Base-by-base conservation (phyloP, 64 coral and sea anemone species). In the Actinia equina region DNA sequence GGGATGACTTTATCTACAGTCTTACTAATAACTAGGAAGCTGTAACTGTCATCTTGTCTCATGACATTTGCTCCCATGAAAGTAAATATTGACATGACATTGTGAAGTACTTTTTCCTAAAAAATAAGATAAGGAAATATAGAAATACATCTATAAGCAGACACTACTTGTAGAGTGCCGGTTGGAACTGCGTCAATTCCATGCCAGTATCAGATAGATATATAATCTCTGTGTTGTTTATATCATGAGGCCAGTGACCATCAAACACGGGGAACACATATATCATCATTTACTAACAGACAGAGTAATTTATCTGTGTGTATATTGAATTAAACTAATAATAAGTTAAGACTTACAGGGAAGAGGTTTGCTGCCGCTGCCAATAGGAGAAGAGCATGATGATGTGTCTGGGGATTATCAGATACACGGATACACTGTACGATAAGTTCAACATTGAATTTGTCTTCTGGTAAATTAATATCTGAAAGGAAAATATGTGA, bases 51-150 rank as follows among this genome's bases (percentile, higher is more conserved):
- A 88, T 99, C 97, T 52, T 99, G 93, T 16, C 97, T 86, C 17
- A 99, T 59, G 7, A 93, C 82, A 61, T 83, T 99, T 11, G 90
- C 93, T 63, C 97, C 97, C 97, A 99, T 99, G 56, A 99, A 99
- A 1, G 97, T 99, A 79, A 99, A 99, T 27, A 99, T 95, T 6
- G 97, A 95, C 97, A 99, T 99, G 41, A 99, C 88, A 67, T 99
- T 99, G 83, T 99, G 97, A 19, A 99, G 82, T 3, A 99, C 97
- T 43, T 99, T 99, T 83, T 99, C 97, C 97, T 99, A 77, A 12
- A 57, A 57, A 12, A 11, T 57, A 57, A 11, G 49, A 81, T 17
- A 81, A 81, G 46, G 43, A 44, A 79, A 79, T 79, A 43, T 5
- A 79, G 16, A 79, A 8, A 46, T 43, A 10, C 17, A 44, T 44